Conservation (phyloP, 1,140 invertebrate species). For the Hyphantria cunea region DNA sequence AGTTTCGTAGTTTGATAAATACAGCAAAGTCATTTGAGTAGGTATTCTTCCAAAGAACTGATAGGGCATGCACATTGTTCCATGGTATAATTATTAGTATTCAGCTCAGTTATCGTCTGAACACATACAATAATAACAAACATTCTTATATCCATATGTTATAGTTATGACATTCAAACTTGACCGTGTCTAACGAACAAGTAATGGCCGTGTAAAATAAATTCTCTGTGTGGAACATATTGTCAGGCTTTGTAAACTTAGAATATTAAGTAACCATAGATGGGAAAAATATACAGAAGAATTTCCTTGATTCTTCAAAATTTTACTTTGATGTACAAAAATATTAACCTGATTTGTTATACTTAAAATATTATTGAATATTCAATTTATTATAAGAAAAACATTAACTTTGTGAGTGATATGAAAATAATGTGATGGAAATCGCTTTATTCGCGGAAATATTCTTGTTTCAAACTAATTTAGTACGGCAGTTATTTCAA, state of each 20-base stretch:
- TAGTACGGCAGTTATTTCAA: too few relatives aligned
- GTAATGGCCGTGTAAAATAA: conserved; percentile 56
- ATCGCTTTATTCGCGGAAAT: too few relatives aligned
- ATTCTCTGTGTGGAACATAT: conserved; percentile 31
- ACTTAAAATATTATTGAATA: too few relatives aligned
- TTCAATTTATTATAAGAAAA: too few relatives aligned
- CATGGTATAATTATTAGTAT: conserved; percentile 54
- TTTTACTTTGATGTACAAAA: too few relatives aligned
- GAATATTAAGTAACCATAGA: too few relatives aligned
- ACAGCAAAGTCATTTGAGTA: conserved; percentile 27
- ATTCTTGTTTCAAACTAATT: too few relatives aligned
- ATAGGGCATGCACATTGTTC: conserved; percentile 52
- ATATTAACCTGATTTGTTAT: too few relatives aligned
- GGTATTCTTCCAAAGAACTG: conserved; percentile 45
- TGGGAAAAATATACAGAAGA: too few relatives aligned
- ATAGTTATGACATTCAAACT: conserved; percentile 64
- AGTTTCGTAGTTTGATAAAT: conserved; percentile 14
- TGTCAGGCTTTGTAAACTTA: not conserved
- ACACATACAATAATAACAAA: conserved; percentile 42
- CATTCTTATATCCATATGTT: conserved; percentile 30
- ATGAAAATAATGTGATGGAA: too few relatives aligned
- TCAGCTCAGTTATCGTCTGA: conserved; percentile 40
- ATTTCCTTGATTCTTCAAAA: too few relatives aligned
- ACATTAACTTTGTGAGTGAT: too few relatives aligned
- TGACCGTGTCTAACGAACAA: conserved; percentile 66